Base-by-base conservation (phyloP, 2,888 invertebrate genomes). In the Metalampra italica region DNA sequence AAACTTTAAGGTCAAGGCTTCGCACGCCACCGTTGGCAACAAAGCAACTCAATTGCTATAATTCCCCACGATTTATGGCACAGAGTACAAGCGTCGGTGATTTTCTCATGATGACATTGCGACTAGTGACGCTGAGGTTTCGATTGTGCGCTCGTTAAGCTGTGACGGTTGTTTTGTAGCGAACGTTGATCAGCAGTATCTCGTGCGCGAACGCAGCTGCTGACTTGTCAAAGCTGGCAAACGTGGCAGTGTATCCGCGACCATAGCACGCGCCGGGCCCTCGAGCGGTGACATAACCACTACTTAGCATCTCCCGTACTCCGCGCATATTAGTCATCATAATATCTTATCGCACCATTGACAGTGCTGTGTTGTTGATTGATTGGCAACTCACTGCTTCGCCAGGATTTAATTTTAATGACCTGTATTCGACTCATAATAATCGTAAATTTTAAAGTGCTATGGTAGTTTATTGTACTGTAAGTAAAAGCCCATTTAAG, bases 181-280 rank as follows among this genome's bases (percentile, higher is more conserved):
- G 67, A 67, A 53, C 62, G 66, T 68, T 76, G 72, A 75, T 76
- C 49, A 45, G 46, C 41, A 41, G 46, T 47, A 46, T 49, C 46
- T 47, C 51, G 52, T 43, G 42, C 38, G 52, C 45, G 38, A 47
- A 43, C 55, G 56, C 53, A 50, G 29, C 22, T 46, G 49, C 36
- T 52, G 51, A 52, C 46, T 41, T 71, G 66, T 64, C 67, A 59
- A 55, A 54, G 63, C 66, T 72, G 77, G 68, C 45, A 45, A 14
- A 29, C 34, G 39, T 29, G 41, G 36, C 84, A 88, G 87, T 88
- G 61, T 64, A 66, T 66, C 65, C 76, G 79, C 80, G 81, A 75
- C 74, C 79, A 71, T 68, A 76, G 79, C 57, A 62, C 77, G 78
- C 72, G 78, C 51, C 73, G 79, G 79, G 66, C 72, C 71, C 67